Evolutionary conservation across 2,888 invertebrate species (phyloP).

Genomic region (Theristus sp.): DNA sequence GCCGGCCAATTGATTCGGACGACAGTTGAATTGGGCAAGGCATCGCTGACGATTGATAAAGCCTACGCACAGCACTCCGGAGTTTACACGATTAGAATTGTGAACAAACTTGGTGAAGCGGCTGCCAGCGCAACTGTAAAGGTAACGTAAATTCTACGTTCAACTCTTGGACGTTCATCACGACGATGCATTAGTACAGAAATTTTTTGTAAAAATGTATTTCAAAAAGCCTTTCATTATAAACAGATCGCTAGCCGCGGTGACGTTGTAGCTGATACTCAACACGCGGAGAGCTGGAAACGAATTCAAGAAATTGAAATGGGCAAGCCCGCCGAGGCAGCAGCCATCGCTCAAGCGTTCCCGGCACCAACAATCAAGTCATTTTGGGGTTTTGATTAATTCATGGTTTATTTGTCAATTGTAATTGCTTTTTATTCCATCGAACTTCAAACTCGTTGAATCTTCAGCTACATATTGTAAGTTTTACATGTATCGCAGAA

Average conservation of each 20-base stretch:
- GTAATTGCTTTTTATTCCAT: too few species aligned
- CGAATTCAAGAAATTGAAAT: constrained; percentile 66
- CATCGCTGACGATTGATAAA: constrained; percentile 60
- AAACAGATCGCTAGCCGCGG: constrained; percentile 21
- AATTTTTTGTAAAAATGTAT: too few species aligned
- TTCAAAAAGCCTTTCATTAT: too few species aligned
- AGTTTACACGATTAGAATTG: constrained; percentile 79
- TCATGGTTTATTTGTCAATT: too few species aligned
- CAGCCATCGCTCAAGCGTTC: background rate
- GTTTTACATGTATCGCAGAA: too few species aligned
- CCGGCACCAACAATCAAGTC: background rate
- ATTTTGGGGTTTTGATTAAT: too few species aligned
- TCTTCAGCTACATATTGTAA: too few species aligned
- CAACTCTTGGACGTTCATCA: too few species aligned
- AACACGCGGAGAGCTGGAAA: constrained; percentile 75
- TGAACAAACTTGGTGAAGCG: constrained; percentile 77
- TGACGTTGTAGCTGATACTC: constrained; percentile 52
- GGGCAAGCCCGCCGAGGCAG: constrained; percentile 9
- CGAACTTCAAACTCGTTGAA: too few species aligned
- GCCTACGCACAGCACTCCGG: constrained; percentile 56
- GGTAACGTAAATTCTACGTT: too few species aligned
- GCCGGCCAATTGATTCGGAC: constrained; percentile 32
- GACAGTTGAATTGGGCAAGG: constrained; percentile 77
- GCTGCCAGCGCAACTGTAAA: constrained; percentile 83
- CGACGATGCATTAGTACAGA: too few species aligned